Evolutionary conservation across 2,797 vertebrate genomes (phyloP).

Genomic region (Cheirogaleus major): DNA sequence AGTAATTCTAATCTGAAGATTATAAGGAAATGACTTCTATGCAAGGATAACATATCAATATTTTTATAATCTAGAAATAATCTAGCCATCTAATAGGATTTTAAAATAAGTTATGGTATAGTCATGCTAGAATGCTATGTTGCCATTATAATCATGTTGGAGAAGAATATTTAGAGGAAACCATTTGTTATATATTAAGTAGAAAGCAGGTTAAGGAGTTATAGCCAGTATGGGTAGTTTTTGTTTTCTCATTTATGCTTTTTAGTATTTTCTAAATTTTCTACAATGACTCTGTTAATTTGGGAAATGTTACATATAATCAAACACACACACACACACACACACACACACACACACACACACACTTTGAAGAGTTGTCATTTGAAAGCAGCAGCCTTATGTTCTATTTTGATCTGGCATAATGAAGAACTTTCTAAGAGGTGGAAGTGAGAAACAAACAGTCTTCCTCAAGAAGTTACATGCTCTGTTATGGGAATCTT

Average conservation of each 20-base stretch:
- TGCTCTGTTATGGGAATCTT: not conserved
- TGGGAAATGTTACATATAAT: not conserved
- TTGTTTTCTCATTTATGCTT: not conserved
- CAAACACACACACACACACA: not conserved
- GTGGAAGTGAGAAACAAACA: not conserved
- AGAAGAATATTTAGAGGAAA: not conserved
- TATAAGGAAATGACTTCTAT: not conserved
- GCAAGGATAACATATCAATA: not conserved
- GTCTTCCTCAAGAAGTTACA: not conserved
- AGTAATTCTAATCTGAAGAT: not conserved
- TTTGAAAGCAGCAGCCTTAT: not conserved
- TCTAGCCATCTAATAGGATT: not conserved
- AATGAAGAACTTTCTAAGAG: not conserved
- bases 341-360: not conserved
- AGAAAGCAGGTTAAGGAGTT: not conserved
- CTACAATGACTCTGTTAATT: not conserved
- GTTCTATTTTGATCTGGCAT: not conserved
- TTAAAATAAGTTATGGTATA: not conserved
- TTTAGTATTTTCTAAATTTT: not conserved
- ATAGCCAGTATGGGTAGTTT: not conserved
- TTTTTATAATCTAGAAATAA: constrained; percentile 1
- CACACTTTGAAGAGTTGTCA: not conserved
- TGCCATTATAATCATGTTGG: not conserved
- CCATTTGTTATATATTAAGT: not conserved
- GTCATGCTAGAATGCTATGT: not conserved